Conservation (phyloP, 2,888 invertebrate species). For the Lottia gigantea region DNA sequence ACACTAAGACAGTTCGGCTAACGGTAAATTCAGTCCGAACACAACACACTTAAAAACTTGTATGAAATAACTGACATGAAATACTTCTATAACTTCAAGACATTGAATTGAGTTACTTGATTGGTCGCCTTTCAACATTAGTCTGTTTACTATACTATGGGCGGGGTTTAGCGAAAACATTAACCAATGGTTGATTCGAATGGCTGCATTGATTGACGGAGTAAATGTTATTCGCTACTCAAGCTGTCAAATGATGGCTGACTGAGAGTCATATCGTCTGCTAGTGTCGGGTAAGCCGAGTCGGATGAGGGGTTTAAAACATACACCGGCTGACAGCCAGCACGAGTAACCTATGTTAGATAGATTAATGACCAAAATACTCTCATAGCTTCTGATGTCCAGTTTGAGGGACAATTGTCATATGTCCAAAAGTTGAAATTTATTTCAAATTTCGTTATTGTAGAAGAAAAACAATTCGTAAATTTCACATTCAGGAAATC, state of each 20-base stretch:
- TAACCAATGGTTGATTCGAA: too few relatives aligned
- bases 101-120: slow-evolving; percentile 22
- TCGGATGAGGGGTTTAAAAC: neutral
- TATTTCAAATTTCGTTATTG: too few relatives aligned
- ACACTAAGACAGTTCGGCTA: neutral
- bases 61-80: slow-evolving; percentile 23
- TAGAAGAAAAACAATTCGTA: too few relatives aligned
- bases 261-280: slow-evolving; percentile 3
- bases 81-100: slow-evolving; percentile 34
- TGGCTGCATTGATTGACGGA: slow-evolving; percentile 2
- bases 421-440: too few relatives aligned
- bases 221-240: neutral
- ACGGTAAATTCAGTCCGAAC: neutral
- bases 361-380: too few relatives aligned
- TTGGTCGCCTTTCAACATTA: slow-evolving; percentile 29
- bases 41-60: slow-evolving; percentile 23
- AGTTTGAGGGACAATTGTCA: too few relatives aligned
- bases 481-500: too few relatives aligned
- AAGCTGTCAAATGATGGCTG: slow-evolving; percentile 1
- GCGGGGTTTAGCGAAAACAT: too few relatives aligned
- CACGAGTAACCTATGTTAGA: slow-evolving; percentile 3
- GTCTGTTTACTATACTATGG: neutral
- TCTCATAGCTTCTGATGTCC: too few relatives aligned
- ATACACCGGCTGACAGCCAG: neutral
- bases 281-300: neutral